phyloP scores from a whole-genome alignment of 2,797 vertebrate species.

The Aeoliscus strigatus region DNA sequence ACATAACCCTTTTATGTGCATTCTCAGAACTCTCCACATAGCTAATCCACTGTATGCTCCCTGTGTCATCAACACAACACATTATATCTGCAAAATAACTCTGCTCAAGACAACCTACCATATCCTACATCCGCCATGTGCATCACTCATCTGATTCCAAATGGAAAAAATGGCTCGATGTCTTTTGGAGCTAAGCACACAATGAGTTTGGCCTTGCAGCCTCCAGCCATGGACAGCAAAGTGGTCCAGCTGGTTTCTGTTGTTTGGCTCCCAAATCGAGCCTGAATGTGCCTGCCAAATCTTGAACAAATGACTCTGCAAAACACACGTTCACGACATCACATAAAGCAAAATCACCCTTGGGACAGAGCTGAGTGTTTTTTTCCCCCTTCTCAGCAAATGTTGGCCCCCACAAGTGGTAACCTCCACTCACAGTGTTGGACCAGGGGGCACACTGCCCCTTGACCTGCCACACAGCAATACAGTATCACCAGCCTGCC shows the following conservation, averaged over 20 bases:
- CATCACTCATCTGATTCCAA: too few species aligned
- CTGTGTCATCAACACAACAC: too few species aligned
- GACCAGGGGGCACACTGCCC: constrained; percentile 30
- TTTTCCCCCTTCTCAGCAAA: constrained; percentile 37
- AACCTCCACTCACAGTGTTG: constrained; percentile 47
- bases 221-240: constrained; percentile 43
- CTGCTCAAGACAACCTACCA: too few species aligned
- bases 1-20: too few species aligned
- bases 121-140: too few species aligned
- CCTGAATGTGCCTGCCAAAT: constrained; percentile 35
- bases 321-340: constrained; percentile 46
- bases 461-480: too few species aligned
- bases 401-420: too few species aligned
- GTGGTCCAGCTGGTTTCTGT: constrained; percentile 38
- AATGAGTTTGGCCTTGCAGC: constrained; percentile 42
- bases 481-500: too few species aligned
- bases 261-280: constrained; percentile 35
- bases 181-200: constrained; percentile 30
- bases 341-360: constrained; percentile 18
- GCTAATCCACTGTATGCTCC: too few species aligned
- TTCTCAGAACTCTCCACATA: too few species aligned
- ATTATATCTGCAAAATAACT: too few species aligned
- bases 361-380: constrained; percentile 20
- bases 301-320: constrained; percentile 32
- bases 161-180: too few species aligned